Evolutionary conservation across 2,797 vertebrate species (phyloP).

Genomic region (Ficedula albicollis): DNA sequence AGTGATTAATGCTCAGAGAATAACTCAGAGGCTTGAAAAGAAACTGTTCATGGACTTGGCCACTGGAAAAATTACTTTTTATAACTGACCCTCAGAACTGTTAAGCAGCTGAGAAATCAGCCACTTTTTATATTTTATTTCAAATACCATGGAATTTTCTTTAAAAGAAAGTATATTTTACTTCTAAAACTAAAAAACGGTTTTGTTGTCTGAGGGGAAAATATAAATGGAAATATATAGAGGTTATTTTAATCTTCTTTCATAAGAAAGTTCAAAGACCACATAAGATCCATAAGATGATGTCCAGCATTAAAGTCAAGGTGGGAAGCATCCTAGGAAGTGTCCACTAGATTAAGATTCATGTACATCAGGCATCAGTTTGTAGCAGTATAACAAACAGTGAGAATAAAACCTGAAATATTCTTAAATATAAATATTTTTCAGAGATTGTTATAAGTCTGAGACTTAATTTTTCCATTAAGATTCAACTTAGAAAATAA

Average conservation of each 20-base stretch:
- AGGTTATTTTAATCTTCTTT: background rate
- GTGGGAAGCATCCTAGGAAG: background rate
- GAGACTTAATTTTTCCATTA: background rate
- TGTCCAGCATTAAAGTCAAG: background rate
- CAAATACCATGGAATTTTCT: conserved; percentile 5
- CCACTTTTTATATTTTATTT: conserved; percentile 35
- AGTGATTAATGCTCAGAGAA: conserved; percentile 63
- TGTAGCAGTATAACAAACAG: background rate
- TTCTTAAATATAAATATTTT: background rate
- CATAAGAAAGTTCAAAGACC: background rate
- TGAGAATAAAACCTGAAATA: background rate
- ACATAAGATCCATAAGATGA: background rate
- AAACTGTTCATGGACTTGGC: conserved; percentile 25
- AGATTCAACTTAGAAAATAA: background rate
- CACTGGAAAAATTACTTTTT: conserved; percentile 66
- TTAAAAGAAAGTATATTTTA: background rate
- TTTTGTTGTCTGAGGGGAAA: background rate
- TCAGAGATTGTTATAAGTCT: background rate
- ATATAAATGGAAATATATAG: background rate
- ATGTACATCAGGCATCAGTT: background rate
- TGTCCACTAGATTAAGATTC: background rate
- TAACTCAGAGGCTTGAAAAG: conserved; percentile 60
- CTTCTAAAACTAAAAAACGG: background rate
- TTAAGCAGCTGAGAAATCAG: conserved; percentile 48
- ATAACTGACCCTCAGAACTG: conserved; percentile 19